These are phyloP conservation scores for Upupa epops DNA, from an alignment of 2,113 vertebrate species.

Conservation along the genomic window DNA sequence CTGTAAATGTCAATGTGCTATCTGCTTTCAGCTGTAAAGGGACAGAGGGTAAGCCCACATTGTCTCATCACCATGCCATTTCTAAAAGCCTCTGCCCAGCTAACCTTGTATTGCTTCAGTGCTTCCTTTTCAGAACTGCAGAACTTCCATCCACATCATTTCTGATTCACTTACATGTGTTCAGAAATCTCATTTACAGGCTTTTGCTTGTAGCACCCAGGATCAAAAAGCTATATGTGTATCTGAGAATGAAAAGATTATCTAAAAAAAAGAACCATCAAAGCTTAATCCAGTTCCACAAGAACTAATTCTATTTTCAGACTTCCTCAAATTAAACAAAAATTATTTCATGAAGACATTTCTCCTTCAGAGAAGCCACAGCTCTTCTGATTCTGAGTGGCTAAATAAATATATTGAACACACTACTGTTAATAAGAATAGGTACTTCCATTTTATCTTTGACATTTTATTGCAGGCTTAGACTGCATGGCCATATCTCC, in stretches of 20 bases:
- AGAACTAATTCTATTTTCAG: slow-evolving; percentile 2
- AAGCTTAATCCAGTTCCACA: neutral
- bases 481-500: neutral
- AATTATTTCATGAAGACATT: neutral
- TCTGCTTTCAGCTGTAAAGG: neutral
- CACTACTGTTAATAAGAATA: neutral
- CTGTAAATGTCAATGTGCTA: neutral
- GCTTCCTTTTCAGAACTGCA: neutral
- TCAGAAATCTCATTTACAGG: neutral
- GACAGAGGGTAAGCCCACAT: neutral
- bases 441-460: neutral
- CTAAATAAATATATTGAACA: neutral
- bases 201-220: neutral
- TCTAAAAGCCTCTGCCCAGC: neutral
- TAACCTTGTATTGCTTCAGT: rapidly evolving
- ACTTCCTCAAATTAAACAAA: neutral
- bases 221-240: neutral
- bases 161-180: neutral
- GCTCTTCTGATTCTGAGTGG: neutral
- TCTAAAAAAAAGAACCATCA: neutral
- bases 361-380: neutral
- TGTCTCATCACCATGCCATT: neutral
- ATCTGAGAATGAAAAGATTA: neutral
- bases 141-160: neutral
- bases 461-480: neutral